These are phyloP conservation scores for Heterochromis multidens DNA, from an alignment of 2,113 vertebrate species.

Conservation along the genomic window DNA sequence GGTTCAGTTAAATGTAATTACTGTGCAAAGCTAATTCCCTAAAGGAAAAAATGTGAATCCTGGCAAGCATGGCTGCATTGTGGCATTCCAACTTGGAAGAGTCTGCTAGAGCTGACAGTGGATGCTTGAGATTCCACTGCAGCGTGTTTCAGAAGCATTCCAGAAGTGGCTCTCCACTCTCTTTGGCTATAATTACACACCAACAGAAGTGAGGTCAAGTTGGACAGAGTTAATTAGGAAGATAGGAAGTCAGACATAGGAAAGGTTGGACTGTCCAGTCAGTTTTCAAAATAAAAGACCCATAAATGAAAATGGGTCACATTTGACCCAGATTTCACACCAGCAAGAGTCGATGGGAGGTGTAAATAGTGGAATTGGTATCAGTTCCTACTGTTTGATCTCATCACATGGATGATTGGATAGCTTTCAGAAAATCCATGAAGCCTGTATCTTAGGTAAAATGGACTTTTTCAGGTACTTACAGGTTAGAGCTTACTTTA, in stretches of 20 bases:
- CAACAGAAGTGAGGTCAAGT: not conserved
- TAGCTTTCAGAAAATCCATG: not conserved
- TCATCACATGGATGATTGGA: not conserved
- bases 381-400: not conserved
- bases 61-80: not conserved
- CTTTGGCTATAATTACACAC: not conserved
- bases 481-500: not conserved
- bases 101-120: not conserved
- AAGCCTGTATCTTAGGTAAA: not conserved
- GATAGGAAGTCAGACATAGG: not conserved
- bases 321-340: not conserved
- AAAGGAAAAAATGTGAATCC: not conserved
- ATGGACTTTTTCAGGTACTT: not conserved
- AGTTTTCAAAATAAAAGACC: not conserved
- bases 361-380: not conserved
- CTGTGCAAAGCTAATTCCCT: not conserved
- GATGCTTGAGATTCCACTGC: not conserved
- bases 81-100: accelerated
- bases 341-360: not conserved
- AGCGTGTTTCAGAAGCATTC: not conserved
- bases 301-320: too few species aligned
- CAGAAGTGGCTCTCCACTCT: not conserved
- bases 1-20: not conserved
- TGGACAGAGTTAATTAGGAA: not conserved
- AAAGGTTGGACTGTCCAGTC: not conserved